phyloP scores from a whole-genome alignment of 2,113 vertebrate genomes.

The Platichthys flesus region DNA sequence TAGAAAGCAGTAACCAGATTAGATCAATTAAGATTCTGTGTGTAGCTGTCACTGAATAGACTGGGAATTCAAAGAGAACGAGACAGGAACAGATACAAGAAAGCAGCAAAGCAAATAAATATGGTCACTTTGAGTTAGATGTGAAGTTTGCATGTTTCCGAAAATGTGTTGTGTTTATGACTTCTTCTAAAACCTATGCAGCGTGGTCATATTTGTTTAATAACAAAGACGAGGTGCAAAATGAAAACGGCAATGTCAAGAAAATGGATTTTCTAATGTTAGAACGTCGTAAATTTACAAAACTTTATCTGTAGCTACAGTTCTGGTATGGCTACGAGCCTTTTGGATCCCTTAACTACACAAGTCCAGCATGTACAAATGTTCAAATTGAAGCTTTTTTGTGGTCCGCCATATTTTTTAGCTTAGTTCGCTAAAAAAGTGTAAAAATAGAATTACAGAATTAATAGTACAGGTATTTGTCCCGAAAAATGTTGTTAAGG shows the following conservation, averaged over 20 bases:
- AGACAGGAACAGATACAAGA: background rate
- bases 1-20: slow-evolving; percentile 83
- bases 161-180: background rate
- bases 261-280: slow-evolving; percentile 47
- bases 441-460: too few species aligned
- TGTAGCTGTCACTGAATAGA: slow-evolving; percentile 67
- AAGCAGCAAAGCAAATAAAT: background rate
- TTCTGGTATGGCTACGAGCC: background rate
- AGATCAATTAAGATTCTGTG: slow-evolving; percentile 81
- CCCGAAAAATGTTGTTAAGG: too few species aligned
- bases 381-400: too few species aligned
- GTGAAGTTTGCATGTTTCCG: background rate
- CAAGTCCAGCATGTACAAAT: too few species aligned
- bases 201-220: slow-evolving; percentile 23
- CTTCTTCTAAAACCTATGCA: background rate
- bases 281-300: slow-evolving; percentile 38
- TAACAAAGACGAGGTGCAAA: background rate
- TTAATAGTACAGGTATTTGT: too few species aligned
- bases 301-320: slow-evolving; percentile 12
- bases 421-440: too few species aligned
- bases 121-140: background rate
- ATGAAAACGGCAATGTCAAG: background rate
- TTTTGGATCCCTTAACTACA: background rate
- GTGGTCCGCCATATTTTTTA: too few species aligned
- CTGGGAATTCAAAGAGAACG: slow-evolving; percentile 26